A percentile compares a stretch with the other conserved stretches of the same genome.
Conservation (phyloP, 2,888 invertebrate species). For the Scaptodrosophila latifasciaeformis region DNA sequence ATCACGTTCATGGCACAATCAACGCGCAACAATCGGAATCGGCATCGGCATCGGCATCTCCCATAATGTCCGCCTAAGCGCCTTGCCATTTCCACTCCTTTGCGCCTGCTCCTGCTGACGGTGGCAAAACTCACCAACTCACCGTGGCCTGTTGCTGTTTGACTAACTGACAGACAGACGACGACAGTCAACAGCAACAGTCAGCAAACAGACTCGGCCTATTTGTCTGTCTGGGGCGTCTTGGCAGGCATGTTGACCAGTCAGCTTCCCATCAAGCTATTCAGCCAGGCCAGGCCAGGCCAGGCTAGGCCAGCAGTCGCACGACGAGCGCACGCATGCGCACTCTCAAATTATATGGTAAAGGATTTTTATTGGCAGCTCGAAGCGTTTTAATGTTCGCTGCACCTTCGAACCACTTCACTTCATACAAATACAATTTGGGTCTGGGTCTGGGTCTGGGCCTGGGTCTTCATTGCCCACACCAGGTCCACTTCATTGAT, state of each 20-base stretch:
- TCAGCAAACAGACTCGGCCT: not conserved
- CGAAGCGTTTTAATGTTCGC: slow-evolving; percentile 40
- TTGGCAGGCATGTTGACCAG: slow-evolving; percentile 51
- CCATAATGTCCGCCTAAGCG: slow-evolving; percentile 28
- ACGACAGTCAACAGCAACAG: not conserved
- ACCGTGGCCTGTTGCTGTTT: no score
- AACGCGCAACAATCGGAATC: slow-evolving; percentile 65
- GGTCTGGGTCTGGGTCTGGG: not conserved
- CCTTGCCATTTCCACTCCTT: slow-evolving; percentile 14
- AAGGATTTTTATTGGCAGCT: slow-evolving; percentile 70
- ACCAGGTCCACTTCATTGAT: slow-evolving; percentile 48
- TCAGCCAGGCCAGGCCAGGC: no score
- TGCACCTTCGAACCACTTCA: not conserved
- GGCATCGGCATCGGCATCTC: slow-evolving; percentile 32
- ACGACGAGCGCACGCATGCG: slow-evolving; percentile 58
- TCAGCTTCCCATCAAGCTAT: slow-evolving; percentile 67
- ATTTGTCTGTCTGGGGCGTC: slow-evolving; percentile 8
- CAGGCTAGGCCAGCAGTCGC: slow-evolving; percentile 33
- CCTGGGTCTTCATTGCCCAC: no score
- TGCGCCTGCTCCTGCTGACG: slow-evolving; percentile 4
- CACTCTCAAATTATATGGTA: slow-evolving; percentile 66
- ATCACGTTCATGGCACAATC: slow-evolving; percentile 68
- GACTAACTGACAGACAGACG: not conserved
- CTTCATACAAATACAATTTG: not conserved
- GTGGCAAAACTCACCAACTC: no score